Evolutionary conservation across 2,113 vertebrate species (phyloP).

Genomic region (Proteles cristata): DNA sequence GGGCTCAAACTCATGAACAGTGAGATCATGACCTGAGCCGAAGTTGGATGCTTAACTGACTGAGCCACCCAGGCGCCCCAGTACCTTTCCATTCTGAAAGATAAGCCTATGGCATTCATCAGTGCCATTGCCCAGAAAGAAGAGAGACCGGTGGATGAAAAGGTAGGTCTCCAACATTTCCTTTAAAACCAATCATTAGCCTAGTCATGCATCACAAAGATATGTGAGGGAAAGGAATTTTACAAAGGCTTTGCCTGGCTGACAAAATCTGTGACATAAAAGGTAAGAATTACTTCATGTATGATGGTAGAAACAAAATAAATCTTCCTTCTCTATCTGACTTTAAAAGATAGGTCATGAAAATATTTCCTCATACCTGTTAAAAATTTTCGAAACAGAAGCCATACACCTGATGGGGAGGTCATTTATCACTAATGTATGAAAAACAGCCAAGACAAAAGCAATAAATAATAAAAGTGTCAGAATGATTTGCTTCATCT

Average conservation of each 20-base stretch:
- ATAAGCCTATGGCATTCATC: neutral
- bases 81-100: neutral
- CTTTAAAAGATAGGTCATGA: neutral
- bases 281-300: neutral
- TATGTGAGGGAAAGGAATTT: neutral
- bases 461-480: neutral
- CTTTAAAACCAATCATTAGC: neutral
- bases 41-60: too few relatives aligned
- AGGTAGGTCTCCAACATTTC: neutral
- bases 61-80: neutral
- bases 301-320: slow-evolving; percentile 29
- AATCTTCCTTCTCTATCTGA: neutral
- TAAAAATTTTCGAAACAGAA: slow-evolving; percentile 13
- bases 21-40: too few relatives aligned
- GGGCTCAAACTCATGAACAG: too few relatives aligned
- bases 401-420: neutral
- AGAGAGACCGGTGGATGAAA: neutral
- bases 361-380: neutral
- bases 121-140: neutral
- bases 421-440: neutral
- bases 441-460: slow-evolving; percentile 9
- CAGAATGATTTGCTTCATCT: neutral
- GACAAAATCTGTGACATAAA: neutral
- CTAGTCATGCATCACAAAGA: neutral
- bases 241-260: neutral